Conservation (phyloP, 1,140 invertebrate genomes). For the Sycophaga agraensis region DNA sequence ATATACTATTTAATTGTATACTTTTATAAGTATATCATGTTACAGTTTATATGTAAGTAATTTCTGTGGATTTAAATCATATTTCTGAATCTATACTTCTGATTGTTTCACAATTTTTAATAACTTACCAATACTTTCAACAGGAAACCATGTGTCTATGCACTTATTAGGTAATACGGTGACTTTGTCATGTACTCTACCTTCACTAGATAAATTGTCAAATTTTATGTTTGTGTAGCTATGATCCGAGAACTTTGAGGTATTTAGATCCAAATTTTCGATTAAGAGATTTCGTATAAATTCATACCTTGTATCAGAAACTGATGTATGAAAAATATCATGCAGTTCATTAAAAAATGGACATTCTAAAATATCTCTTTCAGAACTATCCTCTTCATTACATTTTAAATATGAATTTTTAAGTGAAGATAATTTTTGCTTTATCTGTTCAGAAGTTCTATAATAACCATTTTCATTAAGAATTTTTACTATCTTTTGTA, state of each 20-base stretch:
- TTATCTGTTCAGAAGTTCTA: slow-evolving; percentile 36
- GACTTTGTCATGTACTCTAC: slow-evolving; percentile 11
- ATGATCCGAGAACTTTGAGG: slow-evolving; percentile 31
- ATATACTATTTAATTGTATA: too few relatives aligned
- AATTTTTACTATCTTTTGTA: slow-evolving; percentile 31
- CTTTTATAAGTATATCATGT: too few relatives aligned
- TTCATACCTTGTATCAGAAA: slow-evolving; percentile 25
- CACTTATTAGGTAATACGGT: slow-evolving; percentile 25
- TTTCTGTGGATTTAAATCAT: neutral
- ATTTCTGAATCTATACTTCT: neutral
- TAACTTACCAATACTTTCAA: slow-evolving; percentile 40
- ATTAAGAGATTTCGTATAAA: slow-evolving; percentile 25
- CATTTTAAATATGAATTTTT: slow-evolving; percentile 37
- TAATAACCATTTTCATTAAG: slow-evolving; percentile 29
- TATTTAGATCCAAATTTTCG: slow-evolving; percentile 32
- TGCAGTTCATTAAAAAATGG: slow-evolving; percentile 39
- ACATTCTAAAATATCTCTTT: slow-evolving; percentile 31
- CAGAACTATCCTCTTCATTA: slow-evolving; percentile 28
- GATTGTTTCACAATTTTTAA: neutral
- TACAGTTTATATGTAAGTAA: too few relatives aligned
- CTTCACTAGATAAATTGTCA: neutral
- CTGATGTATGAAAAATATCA: slow-evolving; percentile 30
- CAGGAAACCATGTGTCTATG: slow-evolving; percentile 34
- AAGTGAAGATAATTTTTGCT: slow-evolving; percentile 38
- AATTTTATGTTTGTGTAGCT: slow-evolving; percentile 30